Percentiles rank a stretch among this genome's conserved stretches.
Evolutionary conservation across 2,888 invertebrate genomes (phyloP).

Genomic region (Brenthis daphne): DNA sequence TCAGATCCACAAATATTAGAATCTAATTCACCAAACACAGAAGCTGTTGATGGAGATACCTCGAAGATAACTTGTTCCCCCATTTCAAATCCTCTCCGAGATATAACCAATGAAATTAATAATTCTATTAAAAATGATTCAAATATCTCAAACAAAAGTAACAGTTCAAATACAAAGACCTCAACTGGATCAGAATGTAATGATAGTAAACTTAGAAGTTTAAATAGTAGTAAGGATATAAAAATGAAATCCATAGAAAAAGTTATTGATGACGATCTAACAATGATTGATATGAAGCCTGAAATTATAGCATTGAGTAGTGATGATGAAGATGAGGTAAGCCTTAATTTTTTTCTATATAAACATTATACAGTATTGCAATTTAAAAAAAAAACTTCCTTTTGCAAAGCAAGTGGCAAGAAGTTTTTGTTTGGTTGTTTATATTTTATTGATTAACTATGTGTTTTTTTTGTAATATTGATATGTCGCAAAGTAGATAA

Average conservation of each 20-base stretch:
- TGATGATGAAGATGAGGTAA: conserved; percentile 70
- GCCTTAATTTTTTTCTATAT: conserved; percentile 28
- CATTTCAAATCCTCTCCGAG: conserved; percentile 59
- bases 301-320: conserved; percentile 75
- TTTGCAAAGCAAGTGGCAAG: no score
- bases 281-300: conserved; percentile 62
- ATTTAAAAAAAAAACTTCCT: no score
- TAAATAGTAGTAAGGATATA: conserved; percentile 40
- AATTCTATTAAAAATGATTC: conserved; percentile 26
- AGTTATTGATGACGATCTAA: conserved; percentile 64
- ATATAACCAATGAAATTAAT: conserved; percentile 52
- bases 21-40: conserved; percentile 41
- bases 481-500: no score
- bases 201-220: conserved; percentile 44
- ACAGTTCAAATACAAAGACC: conserved; percentile 34
- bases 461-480: no score
- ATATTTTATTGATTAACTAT: no score
- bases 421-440: no score
- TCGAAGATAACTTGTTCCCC: conserved; percentile 65
- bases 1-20: conserved; percentile 2
- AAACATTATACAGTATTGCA: background rate
- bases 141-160: conserved; percentile 1
- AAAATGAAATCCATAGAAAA: conserved; percentile 44
- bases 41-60: conserved; percentile 39
- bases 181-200: conserved; percentile 34